Evolutionary conservation across 2,888 invertebrate genomes (phyloP), one percentile per base, ranked within the genome.

Genomic region (Arge pagana): DNA sequence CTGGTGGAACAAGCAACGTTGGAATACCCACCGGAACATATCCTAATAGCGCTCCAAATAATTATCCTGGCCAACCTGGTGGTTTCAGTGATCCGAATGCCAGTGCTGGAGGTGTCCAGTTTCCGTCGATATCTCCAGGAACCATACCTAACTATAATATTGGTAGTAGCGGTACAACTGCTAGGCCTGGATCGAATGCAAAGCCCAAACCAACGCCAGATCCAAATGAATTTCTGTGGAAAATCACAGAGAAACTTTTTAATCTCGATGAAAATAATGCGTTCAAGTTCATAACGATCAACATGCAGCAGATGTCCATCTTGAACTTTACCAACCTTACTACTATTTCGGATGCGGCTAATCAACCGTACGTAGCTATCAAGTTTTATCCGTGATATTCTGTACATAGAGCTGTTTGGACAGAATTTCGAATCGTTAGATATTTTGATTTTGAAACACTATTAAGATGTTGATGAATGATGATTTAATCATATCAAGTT

Each of bases 231-330:
- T 68, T 72, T 52, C 41, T 74, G 2, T 59, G 50, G 50, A 65
- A 60, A 37, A 53, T 74, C 23, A 67, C 71, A 1, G 74, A 74
- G 52, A 62, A 63, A 3, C 35, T 74, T 6, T 73, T 72, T 16
- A 52, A 49, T 3, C 68, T 66, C 21, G 61, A 64, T 26, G 66
- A 71, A 30, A 53, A 45, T 7, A 54, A 72, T 18, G 48, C 61
- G 13, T 54, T 52, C 1, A 59, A 63, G 19, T 64, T 59, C 23
- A 60, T 74, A 3, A 60, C 48, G 3, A 5, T 72, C 23, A 67
- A 73, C 61, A 56, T 72, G 1, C 74, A 74, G 49, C 65, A 52
- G 18, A 60, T 48, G 6, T 48, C 48, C 5, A 57, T 48, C 15
- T 23, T 33, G 3, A 48, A 48, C 28, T 18, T 13, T 11, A 28